phyloP scores from a whole-genome alignment of 2,113 vertebrate species.

The Alouatta palliata region DNA sequence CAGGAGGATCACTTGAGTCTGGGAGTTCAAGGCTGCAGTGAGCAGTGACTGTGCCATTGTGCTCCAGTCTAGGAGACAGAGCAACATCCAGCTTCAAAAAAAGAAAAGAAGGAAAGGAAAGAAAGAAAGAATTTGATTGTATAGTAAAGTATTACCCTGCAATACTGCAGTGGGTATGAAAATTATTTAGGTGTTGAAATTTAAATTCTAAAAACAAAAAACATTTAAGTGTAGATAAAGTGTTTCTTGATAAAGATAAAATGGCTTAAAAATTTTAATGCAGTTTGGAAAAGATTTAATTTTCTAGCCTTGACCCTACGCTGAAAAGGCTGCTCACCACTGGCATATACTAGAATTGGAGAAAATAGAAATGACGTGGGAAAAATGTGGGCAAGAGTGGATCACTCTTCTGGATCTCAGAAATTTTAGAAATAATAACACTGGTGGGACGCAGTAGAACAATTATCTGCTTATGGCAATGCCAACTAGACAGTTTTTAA shows the following conservation, averaged over 20 bases:
- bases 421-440: not conserved
- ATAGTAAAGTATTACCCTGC: not conserved
- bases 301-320: not conserved
- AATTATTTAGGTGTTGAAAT: not conserved
- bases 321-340: not conserved
- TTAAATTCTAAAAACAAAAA: not conserved
- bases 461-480: not conserved
- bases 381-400: not conserved
- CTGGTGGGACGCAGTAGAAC: not conserved
- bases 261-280: not conserved
- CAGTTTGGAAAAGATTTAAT: constrained; percentile 12
- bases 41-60: too few species aligned
- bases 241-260: not conserved
- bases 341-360: not conserved
- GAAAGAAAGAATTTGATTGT: too few species aligned
- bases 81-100: too few species aligned
- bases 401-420: not conserved
- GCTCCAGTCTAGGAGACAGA: too few species aligned
- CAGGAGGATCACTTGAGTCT: too few species aligned
- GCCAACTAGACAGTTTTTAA: not conserved
- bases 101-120: too few species aligned
- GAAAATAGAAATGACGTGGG: not conserved
- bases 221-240: not conserved
- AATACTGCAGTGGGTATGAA: not conserved
- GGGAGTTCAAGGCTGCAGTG: too few species aligned